Evolutionary conservation across 2,888 invertebrate genomes (phyloP), one percentile per base, ranked within the genome.

Genomic region (Drosophila siamana): DNA sequence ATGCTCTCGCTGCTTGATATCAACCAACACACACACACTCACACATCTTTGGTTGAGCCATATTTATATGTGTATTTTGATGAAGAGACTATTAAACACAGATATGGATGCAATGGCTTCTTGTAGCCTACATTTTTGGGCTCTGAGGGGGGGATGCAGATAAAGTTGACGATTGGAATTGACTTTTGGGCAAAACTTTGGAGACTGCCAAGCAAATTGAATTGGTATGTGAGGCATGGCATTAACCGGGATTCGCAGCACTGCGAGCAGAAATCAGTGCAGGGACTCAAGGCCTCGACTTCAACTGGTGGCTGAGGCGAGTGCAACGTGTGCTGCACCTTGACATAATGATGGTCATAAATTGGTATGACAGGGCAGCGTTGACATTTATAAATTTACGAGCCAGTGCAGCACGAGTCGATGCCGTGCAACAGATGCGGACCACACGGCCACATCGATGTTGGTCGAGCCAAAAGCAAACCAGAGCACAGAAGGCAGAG

Each of bases 301-400:
- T n/a, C n/a, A n/a, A n/a, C n/a, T n/a, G n/a, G n/a, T n/a, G n/a
- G n/a, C n/a, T n/a, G n/a, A n/a, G n/a, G n/a, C n/a, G 2, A 6
- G 30, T 57, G 72, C 62, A 57, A 26, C 54, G 38, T 54, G 22
- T 47, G 51, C 54, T 63, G 81, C 86, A 80, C 52, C 65, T 61
- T 63, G 54, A 63, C 60, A 50, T 47, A 62, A 76, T 67, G 83
- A 62, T 52, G 66, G 41, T n/a, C 74, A 83, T 86, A 80, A 83
- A 80, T 80, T 65, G 60, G 60, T 38, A 47, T 48, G 64, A 52
- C 83, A 70, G 68, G 62, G 41, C 40, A 43, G 24, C 51, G 68
- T 59, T 70, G 86, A 70, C 84, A 83, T 66, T 66, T 67, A 62
- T 61, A 65, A 86, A 86, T 81, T 86, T 85, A 74, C 69, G 78